phyloP scores from a whole-genome alignment of 2,113 vertebrate genomes.

The Eonycteris spelaea region DNA sequence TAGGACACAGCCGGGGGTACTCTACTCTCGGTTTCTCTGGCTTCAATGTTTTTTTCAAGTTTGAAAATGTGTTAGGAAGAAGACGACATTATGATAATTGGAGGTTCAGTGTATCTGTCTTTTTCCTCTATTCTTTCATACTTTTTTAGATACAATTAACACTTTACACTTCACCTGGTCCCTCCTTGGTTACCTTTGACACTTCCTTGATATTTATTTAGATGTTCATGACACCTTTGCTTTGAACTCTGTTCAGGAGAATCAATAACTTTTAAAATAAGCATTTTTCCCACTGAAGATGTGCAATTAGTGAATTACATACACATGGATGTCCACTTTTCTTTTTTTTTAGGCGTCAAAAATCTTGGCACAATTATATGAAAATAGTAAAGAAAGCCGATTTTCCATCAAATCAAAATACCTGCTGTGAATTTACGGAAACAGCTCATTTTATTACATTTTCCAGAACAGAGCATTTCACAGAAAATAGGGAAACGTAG shows the following conservation, averaged over 20 bases:
- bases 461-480: conserved; percentile 46
- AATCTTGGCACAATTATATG: conserved; percentile 60
- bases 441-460: conserved; percentile 64
- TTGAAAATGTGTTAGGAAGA: conserved; percentile 79
- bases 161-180: conserved; percentile 79
- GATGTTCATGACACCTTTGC: conserved; percentile 74
- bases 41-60: conserved; percentile 77
- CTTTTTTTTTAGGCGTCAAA: conserved; percentile 73
- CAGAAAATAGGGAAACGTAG: conserved; percentile 41
- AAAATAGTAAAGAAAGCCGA: conserved; percentile 71
- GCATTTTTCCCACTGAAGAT: conserved; percentile 71
- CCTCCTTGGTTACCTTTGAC: conserved; percentile 80
- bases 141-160: conserved; percentile 80
- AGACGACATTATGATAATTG: conserved; percentile 83
- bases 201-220: conserved; percentile 82
- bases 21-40: conserved; percentile 74
- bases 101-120: conserved; percentile 78
- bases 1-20: conserved; percentile 72
- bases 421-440: conserved; percentile 73
- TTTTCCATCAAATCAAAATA: conserved; percentile 73
- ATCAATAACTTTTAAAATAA: conserved; percentile 71
- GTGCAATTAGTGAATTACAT: conserved; percentile 72
- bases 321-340: conserved; percentile 71
- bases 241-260: conserved; percentile 81
- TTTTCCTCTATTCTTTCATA: conserved; percentile 56